These are phyloP conservation scores for Anolis carolinensis DNA, from an alignment of 2,113 vertebrate genomes.

Conservation along the genomic window DNA sequence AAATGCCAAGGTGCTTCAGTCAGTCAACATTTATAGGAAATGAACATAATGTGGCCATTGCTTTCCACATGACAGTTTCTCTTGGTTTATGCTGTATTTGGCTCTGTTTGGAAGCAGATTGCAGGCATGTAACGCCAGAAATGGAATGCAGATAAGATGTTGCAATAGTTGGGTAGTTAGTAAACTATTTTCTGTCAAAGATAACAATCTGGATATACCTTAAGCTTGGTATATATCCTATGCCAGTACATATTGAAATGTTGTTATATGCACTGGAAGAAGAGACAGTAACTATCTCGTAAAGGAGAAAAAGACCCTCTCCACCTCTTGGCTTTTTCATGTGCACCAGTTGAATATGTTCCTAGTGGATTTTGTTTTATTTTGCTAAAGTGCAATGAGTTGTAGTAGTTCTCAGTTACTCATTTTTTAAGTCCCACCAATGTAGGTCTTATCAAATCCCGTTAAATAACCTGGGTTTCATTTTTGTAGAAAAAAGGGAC, in stretches of 20 bases:
- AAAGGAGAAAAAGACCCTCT: not conserved
- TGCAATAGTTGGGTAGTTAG: not conserved
- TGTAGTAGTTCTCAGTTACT: too few relatives aligned
- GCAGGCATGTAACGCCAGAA: too few relatives aligned
- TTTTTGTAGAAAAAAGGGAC: too few relatives aligned
- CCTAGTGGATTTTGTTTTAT: not conserved
- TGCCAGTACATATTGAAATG: not conserved
- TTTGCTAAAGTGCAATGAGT: not conserved
- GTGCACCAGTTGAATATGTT: not conserved
- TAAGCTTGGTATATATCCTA: not conserved
- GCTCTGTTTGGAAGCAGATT: not conserved
- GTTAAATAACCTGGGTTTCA: too few relatives aligned
- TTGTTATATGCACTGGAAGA: not conserved
- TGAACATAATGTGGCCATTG: not conserved
- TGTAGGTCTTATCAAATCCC: too few relatives aligned
- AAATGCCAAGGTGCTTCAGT: too few relatives aligned
- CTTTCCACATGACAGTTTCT: not conserved
- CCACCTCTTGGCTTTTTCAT: not conserved
- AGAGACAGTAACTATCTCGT: not conserved
- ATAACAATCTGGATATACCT: not conserved
- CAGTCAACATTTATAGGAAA: not conserved
- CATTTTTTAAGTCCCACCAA: too few relatives aligned
- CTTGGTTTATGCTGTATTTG: not conserved
- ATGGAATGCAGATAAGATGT: not conserved
- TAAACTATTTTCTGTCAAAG: not conserved